Evolutionary conservation across 1,140 invertebrate species (phyloP), one percentile per base, ranked within the genome.

Genomic region (Zaprionus ghesquierei): DNA sequence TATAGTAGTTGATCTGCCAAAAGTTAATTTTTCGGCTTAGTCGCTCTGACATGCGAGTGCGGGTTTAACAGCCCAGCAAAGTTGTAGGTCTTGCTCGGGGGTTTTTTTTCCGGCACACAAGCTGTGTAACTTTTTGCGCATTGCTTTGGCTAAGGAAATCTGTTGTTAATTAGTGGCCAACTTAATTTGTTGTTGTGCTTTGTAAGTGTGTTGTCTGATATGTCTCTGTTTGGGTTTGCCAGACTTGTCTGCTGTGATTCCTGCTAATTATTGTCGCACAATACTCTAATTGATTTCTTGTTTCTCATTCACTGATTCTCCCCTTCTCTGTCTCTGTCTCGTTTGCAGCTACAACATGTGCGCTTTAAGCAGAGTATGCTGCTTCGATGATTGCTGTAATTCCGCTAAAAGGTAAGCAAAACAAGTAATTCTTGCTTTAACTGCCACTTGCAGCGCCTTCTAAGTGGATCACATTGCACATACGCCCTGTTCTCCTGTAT

Each of bases 331-430:
- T 38, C 6, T 25, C 9, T 29, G 1, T 29, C 22, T 55, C 22
- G 18, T 2, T 59, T 70, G 59, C 72, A 75, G 72, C 44, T 31
- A 4, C 50, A 60, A 23, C 41, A 41, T 62, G 70, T 56, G 49
- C 46, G 35, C 53, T 55, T 23, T 75, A 41, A 65, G 60, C 23
- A 58, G 2, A 27, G 33, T 44, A 38, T 13, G 27, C 20, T n/a
- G 27, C 25, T 49, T 49, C 13, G 20, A 50, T 46, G 74, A 71
- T 69, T 69, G 69, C 75, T 63, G 77, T 78, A 86, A 81, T 81
- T 69, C 53, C 31, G 54, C 54, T 86, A 62, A 64, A 68, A 81
- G 82, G 68, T 86, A 77, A 69, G 80, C 56, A 58, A 63, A 77
- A 84, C 64, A 55, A 38, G 69, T 55, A 18, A 66, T 65, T 69